These are phyloP conservation scores for Spizaetus ornatus DNA, from an alignment of 2,113 vertebrate genomes.

Conservation along the genomic window DNA sequence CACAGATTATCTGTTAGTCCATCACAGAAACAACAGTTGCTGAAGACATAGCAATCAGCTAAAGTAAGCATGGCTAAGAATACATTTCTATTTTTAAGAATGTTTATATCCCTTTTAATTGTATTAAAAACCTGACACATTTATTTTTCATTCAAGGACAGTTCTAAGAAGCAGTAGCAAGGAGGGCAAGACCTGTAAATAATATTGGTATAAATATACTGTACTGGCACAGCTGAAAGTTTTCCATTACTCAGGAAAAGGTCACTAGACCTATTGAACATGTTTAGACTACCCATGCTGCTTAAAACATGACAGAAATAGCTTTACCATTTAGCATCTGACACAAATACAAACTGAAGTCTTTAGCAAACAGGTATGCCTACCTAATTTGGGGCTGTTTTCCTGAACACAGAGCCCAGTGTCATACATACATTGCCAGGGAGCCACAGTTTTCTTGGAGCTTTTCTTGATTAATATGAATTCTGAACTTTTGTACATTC, in stretches of 20 bases:
- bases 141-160: constrained; percentile 50
- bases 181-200: constrained; percentile 59
- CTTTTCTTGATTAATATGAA: not conserved
- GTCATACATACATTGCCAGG: not conserved
- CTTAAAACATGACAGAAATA: constrained; percentile 59
- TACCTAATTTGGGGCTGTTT: constrained; percentile 21
- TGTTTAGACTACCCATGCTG: constrained; percentile 63
- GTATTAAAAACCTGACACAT: not conserved
- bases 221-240: constrained; percentile 39
- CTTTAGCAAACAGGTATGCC: not conserved
- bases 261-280: constrained; percentile 62
- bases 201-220: constrained; percentile 68
- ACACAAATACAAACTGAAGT: constrained; percentile 22
- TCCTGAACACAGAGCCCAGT: not conserved
- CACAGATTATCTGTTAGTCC: not conserved
- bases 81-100: not conserved
- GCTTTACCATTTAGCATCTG: constrained; percentile 44
- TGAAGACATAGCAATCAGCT: not conserved
- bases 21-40: not conserved
- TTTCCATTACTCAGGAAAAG: constrained; percentile 68
- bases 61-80: not conserved
- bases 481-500: not conserved
- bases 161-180: constrained; percentile 35
- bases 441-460: not conserved
- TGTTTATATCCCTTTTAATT: constrained; percentile 8